Evolutionary conservation across 2,113 vertebrate species (phyloP).

Genomic region (Pantherophis guttatus): DNA sequence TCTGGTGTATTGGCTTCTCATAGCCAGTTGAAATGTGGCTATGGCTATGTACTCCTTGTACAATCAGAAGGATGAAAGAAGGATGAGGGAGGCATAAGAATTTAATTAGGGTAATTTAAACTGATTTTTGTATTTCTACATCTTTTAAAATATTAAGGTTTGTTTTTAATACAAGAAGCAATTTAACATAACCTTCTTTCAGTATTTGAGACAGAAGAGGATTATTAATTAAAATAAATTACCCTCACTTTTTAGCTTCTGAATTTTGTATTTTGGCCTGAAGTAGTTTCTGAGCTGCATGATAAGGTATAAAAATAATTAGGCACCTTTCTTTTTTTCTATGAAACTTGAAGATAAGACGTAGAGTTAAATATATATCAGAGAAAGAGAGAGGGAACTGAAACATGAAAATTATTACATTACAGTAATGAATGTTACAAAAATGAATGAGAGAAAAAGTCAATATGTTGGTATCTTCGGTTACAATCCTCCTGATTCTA

Average conservation of each 20-base stretch:
- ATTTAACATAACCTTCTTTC: conserved; percentile 49
- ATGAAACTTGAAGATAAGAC: conserved; percentile 14
- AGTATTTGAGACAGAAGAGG: conserved; percentile 55
- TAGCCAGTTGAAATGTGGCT: neutral
- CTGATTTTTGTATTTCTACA: conserved; percentile 34
- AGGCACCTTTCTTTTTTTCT: conserved; percentile 22
- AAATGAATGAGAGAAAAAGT: conserved; percentile 29
- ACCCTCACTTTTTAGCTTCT: conserved; percentile 44
- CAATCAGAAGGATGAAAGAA: neutral
- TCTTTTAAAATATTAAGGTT: conserved; percentile 62
- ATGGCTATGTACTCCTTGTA: neutral
- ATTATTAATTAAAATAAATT: conserved; percentile 65
- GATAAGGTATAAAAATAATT: conserved; percentile 54
- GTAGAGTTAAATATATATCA: conserved; percentile 32
- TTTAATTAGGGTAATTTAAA: conserved; percentile 21
- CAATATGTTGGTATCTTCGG: neutral
- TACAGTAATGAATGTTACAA: neutral
- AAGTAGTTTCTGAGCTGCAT: conserved; percentile 49
- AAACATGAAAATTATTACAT: conserved; percentile 28
- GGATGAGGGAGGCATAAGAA: conserved; percentile 14
- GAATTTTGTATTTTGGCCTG: conserved; percentile 49
- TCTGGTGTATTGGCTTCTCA: neutral
- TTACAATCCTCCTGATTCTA: conserved; percentile 17
- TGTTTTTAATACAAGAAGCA: conserved; percentile 54
- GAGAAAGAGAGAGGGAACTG: neutral